Percentiles rank a stretch among this genome's conserved stretches.
Conservation (phyloP, 1,140 invertebrate species). For the Bombus balteatus region DNA sequence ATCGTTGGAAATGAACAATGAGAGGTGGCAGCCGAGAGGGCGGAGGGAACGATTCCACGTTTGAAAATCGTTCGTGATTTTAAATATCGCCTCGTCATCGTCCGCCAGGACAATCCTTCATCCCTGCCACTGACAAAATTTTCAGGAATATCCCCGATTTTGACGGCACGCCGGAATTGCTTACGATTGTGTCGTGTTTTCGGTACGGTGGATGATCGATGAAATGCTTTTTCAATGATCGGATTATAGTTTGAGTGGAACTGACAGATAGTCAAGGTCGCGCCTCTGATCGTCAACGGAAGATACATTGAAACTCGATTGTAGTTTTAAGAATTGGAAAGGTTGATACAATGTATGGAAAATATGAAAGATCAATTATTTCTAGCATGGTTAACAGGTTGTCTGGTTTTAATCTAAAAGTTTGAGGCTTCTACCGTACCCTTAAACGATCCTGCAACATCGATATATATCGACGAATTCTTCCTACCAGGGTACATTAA, state of each 20-base stretch:
- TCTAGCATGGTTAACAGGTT: neutral
- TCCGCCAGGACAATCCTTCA: neutral
- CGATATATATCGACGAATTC: no score
- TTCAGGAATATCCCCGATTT: neutral
- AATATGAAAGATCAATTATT: neutral
- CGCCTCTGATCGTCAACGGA: neutral
- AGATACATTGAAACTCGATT: neutral
- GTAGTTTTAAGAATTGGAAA: neutral
- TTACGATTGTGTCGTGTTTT: constrained; percentile 1
- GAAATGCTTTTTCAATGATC: neutral
- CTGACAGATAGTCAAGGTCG: neutral
- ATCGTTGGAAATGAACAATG: constrained; percentile 25
- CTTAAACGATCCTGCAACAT: neutral
- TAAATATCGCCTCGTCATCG: neutral
- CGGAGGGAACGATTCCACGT: neutral
- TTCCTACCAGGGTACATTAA: neutral
- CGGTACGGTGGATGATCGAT: neutral
- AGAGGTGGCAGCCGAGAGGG: neutral
- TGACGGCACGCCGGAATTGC: neutral
- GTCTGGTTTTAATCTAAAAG: neutral
- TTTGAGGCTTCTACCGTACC: neutral
- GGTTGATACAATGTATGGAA: neutral
- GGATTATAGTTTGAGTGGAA: neutral
- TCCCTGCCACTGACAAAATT: constrained; percentile 4
- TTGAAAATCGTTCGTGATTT: neutral